These are phyloP conservation scores for Littorina saxatilis DNA, from an alignment of 1,140 invertebrate genomes.

Conservation along the genomic window DNA sequence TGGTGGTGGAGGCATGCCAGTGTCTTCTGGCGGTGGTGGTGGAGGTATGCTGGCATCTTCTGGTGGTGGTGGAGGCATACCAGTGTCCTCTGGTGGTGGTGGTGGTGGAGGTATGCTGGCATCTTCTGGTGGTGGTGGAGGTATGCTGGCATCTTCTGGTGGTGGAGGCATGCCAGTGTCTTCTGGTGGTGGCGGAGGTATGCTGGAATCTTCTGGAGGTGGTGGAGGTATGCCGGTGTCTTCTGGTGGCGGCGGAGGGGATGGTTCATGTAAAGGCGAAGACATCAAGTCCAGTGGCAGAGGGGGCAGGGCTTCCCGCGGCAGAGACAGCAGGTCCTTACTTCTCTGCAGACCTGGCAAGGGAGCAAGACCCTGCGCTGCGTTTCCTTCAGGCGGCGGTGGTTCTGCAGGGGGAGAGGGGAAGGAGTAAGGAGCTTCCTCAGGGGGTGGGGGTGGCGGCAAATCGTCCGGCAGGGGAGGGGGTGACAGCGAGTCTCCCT, in stretches of 20 bases:
- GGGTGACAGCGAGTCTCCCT: slow-evolving; percentile 33
- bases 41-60: background rate
- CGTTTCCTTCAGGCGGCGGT: background rate
- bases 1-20: background rate
- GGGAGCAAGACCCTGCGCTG: background rate
- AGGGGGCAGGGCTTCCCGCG: slow-evolving; percentile 37
- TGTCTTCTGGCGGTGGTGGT: background rate
- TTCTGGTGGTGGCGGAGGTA: background rate
- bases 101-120: background rate
- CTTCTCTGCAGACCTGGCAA: background rate
- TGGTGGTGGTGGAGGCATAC: background rate
- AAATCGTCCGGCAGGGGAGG: slow-evolving; percentile 24
- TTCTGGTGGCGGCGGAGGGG: background rate
- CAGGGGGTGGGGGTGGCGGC: slow-evolving; percentile 23
- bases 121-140: background rate
- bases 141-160: background rate
- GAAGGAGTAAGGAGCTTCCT: background rate
- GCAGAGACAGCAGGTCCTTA: background rate
- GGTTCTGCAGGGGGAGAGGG: background rate
- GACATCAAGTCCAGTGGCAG: slow-evolving; percentile 36
- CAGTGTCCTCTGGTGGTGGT: background rate
- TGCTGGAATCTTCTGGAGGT: background rate
- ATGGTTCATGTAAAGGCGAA: background rate
- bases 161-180: background rate
- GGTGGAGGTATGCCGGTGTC: background rate